Evolutionary conservation across 2,797 vertebrate species (phyloP), one percentile per base, ranked within the genome.

Genomic region (Perodicticus potto): DNA sequence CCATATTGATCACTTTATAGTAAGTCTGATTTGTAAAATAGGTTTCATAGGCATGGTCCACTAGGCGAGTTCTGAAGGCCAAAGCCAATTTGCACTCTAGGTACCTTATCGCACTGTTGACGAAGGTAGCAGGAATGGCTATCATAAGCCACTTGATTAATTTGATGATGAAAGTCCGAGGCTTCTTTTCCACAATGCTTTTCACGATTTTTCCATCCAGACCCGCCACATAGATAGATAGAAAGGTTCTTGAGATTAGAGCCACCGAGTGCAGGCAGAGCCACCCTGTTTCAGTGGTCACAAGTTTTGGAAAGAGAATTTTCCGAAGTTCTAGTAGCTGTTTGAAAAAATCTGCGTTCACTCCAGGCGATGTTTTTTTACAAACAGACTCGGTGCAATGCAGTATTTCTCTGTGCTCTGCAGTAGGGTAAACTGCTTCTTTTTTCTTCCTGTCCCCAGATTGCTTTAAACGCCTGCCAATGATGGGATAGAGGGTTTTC

Each of bases 131-230:
- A 1, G 99, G 99, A 97, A 99, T 99, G 55, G 99, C 99, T 29
- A 99, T 99, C 98, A 99, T 99, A 88, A 99, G 99, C 99, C 99
- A 99, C 97, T 99, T 99, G 98, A 99, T 98, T 77, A 99, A 97
- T 96, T 99, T 99, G 90, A 99, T 89, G 92, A 99, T 97, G 97
- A 99, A 99, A 97, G 99, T 98, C 94, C 98, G 97, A 20, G 99
- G 99, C 43, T 99, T 97, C 97, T 99, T 99, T 97, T 99, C 99
- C 98, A 99, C 99, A 90, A 99, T 99, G 91, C 99, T 99, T 93
- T 99, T 99, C 14, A 99, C 99, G 1, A 99, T 99, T 98, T 99
- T 99, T 0, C 99, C 99, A 82, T 99, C 99, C 97, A 99, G 96
- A 32, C 99, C 98, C 0, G 99, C 99, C 86, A 99, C 99, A 91